Base-by-base conservation (phyloP, 2,113 vertebrate species). In the Sturnus vulgaris region DNA sequence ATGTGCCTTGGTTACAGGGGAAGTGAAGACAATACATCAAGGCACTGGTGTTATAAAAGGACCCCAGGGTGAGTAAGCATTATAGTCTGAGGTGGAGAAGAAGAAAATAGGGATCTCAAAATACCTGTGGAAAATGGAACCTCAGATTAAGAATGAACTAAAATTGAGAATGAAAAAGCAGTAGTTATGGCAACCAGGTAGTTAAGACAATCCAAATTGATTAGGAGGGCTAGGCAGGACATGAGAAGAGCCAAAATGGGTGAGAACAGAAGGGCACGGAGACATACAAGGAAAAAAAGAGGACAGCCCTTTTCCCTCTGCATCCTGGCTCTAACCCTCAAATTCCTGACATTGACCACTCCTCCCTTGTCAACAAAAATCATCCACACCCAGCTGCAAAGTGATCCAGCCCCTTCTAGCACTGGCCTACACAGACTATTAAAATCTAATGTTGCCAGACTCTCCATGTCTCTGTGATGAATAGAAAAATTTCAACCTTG, bases 401-500 rank as follows among this genome's bases (percentile, higher is more conserved):
- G 55, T 1, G 11, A 44, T 65, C 68, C 76, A 81, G 21, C 78
- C 50, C 66, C 63, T 90, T 87, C 57, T 65, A 93, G 53, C 42
- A 49, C 33, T 53, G 47, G 50, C 68, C 61, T 31, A 44, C 47
- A 33, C 0, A 81, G 60, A 49, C 4, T 4, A 91, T 82, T 88
- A 88, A 88, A 93, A 92, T 70, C 44, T 77, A 92, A 57, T 93
- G 65, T 56, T 92, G 39, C 77, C 72, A 95, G 82, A 80, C 82
- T 81, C 68, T 81, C 64, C 33, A 35, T 40, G 56, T 88, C 85
- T 86, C 35, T 78, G 56, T 86, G 92, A 93, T 86, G 88, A 96
- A 96, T 78, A 73, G 72, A 80, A 93, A 90, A 79, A 95, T 92
- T 92, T 90, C 93, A 92, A 64, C 64, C 76, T 86, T 73, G 60